These are phyloP conservation scores for Macaria notata DNA, from an alignment of 2,888 invertebrate species.

Conservation along the genomic window DNA sequence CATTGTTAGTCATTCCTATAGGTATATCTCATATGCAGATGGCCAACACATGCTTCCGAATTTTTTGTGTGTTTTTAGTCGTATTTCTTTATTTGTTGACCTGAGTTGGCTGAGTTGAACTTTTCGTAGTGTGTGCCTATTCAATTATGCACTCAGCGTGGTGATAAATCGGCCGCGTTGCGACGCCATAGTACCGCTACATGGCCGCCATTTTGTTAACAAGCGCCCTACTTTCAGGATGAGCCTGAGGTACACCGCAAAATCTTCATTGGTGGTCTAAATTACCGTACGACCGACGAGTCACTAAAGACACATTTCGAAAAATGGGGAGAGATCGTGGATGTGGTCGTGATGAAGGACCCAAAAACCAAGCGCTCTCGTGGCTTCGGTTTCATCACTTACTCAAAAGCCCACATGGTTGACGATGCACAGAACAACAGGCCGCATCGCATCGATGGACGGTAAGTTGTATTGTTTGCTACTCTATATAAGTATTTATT, in stretches of 20 bases:
- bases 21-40: too few species aligned
- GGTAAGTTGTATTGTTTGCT: slow-evolving; percentile 62
- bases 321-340: slow-evolving; percentile 98
- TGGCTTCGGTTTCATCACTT: slow-evolving; percentile 99
- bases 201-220: slow-evolving; percentile 75
- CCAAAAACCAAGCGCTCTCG: slow-evolving; percentile 96
- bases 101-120: too few species aligned
- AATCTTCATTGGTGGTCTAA: slow-evolving; percentile 97
- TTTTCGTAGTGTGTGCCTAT: too few species aligned
- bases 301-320: slow-evolving; percentile 97
- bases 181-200: slow-evolving; percentile 12
- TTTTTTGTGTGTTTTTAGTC: too few species aligned
- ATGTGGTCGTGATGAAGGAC: slow-evolving; percentile 98
- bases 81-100: too few species aligned
- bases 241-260: slow-evolving; percentile 95
- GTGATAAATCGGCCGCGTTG: slow-evolving; percentile 6
- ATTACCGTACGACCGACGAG: slow-evolving; percentile 97
- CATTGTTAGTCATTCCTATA: too few species aligned
- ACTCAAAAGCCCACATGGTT: slow-evolving; percentile 96
- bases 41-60: too few species aligned
- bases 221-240: slow-evolving; percentile 73
- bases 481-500: background rate
- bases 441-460: slow-evolving; percentile 96
- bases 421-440: slow-evolving; percentile 96
- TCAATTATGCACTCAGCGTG: too few species aligned